Evolutionary conservation across 1,140 invertebrate species (phyloP), one percentile per base, ranked within the genome.

Genomic region (Hylaeus volcanicus): DNA sequence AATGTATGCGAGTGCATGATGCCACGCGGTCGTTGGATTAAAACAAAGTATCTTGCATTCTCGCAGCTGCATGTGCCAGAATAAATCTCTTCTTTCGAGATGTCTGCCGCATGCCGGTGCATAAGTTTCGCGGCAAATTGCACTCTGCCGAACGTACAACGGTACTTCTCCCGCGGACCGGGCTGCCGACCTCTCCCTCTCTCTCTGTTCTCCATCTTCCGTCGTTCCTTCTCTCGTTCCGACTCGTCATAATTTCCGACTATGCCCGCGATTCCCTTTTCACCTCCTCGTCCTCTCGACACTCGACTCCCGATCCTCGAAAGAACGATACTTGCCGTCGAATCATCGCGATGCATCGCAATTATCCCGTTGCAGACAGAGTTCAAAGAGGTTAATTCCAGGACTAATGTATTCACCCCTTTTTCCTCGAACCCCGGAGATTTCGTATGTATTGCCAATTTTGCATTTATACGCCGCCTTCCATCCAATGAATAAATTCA

Each of bases 401-500:
- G 84, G 89, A 90, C 90, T 93, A 92, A 93, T 93, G 90, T 93
- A 93, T 93, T 93, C 92, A 93, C 92, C 92, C 92, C 92, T 93
- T 93, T 93, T 93, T 93, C 92, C 92, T 92, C 86, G 91, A 92
- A 91, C 91, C 91, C 88, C 90, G 90, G 92, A 93, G 91, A 92
- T 93, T 93, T 93, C 91, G 92, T 93, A 92, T 93, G 92, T 92
- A 93, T 93, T 93, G 92, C 90, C 92, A 93, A 93, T 93, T 93
- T 92, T 92, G 91, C 91, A 93, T 92, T 92, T 93, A 92, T 90
- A 92, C 90, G 81, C 88, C 88, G 66, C 79, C 86, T 86, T 86
- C 88, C 86, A 83, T 88, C 90, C 90, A 65, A 91, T 92, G 89
- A 91, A 90, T 91, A 91, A 92, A 91, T 91, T 90, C 89, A 91